Base-by-base conservation (phyloP, 1,140 invertebrate genomes). In the Phocides pigmalion region DNA sequence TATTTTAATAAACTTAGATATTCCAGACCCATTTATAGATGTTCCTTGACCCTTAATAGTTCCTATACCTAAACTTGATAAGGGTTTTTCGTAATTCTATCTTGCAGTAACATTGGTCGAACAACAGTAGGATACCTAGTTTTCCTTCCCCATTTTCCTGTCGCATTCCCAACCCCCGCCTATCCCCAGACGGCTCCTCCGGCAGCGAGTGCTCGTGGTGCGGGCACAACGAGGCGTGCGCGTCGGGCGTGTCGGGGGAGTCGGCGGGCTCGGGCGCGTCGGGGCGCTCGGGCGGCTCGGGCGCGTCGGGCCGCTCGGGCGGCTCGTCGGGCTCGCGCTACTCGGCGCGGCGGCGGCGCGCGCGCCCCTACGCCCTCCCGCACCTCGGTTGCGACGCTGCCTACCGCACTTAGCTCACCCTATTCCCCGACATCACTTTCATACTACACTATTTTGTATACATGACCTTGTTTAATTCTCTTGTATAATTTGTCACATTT, bases 121-220 rank as follows among this genome's bases (percentile, higher is more conserved):
- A n/a, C n/a, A n/a, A n/a, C n/a, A n/a, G n/a, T n/a, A n/a, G n/a
- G n/a, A n/a, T n/a, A n/a, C n/a, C n/a, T n/a, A n/a, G n/a, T n/a
- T n/a, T n/a, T n/a, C 5, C 20, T 22, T 3, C 32, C 42, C 20
- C 25, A 41, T 14, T 11, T 22, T n/a, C 62, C 28, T 59, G 6
- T 64, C 25, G 49, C 15, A 22, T 53, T 49, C 53, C 63, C 50
- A 53, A 20, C 46, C 16, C 56, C 47, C 39, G n/a, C 39, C 47
- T 56, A 39, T 58, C 62, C 70, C 15, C 80, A 85, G 82, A 84
- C 62, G 76, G 68, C 42, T 84, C 83, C 51, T 80, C 81, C 51
- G 74, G 68, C 54, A 81, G 79, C 67, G 79, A 67, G 28, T 86
- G 82, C 64, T 79, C 78, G 65, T 83, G 81, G 81, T 86, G 83